These are phyloP conservation scores for Caenorhabditis afra DNA, from an alignment of 2,888 invertebrate genomes.

Conservation along the genomic window DNA sequence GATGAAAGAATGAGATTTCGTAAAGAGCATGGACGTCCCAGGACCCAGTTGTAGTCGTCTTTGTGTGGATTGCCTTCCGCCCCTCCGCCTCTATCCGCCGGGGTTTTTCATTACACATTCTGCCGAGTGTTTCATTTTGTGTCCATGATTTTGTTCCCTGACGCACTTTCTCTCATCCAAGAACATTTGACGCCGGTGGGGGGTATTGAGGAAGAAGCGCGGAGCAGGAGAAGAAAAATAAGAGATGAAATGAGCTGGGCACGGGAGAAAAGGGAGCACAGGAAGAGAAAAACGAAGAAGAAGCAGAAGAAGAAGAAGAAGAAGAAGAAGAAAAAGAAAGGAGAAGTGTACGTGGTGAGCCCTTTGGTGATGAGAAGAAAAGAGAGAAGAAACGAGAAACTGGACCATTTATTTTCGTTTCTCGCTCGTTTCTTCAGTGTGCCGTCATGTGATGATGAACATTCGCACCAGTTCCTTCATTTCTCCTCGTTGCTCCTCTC, in stretches of 20 bases:
- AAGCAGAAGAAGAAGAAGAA: constrained; percentile 17
- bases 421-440: constrained; percentile 24
- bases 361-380: constrained; percentile 43
- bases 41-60: neutral
- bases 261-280: constrained; percentile 15
- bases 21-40: no score
- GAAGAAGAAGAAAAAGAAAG: constrained; percentile 14
- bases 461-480: constrained; percentile 47
- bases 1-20: neutral
- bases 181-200: constrained; percentile 45
- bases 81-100: constrained; percentile 7
- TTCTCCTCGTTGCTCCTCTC: constrained; percentile 12
- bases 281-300: constrained; percentile 13
- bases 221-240: constrained; percentile 32
- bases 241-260: constrained; percentile 17
- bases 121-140: constrained; percentile 35
- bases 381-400: constrained; percentile 37
- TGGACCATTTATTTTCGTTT: constrained; percentile 58
- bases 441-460: constrained; percentile 52
- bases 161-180: constrained; percentile 33
- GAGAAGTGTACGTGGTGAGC: constrained; percentile 31
- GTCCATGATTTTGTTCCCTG: constrained; percentile 52
- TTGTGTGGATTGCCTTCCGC: neutral
- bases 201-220: constrained; percentile 24
- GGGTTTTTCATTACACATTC: constrained; percentile 52